A percentile compares a stretch with the other conserved stretches of the same genome.
phyloP scores from a whole-genome alignment of 2,888 invertebrate species.

The Calameuta filiformis region DNA sequence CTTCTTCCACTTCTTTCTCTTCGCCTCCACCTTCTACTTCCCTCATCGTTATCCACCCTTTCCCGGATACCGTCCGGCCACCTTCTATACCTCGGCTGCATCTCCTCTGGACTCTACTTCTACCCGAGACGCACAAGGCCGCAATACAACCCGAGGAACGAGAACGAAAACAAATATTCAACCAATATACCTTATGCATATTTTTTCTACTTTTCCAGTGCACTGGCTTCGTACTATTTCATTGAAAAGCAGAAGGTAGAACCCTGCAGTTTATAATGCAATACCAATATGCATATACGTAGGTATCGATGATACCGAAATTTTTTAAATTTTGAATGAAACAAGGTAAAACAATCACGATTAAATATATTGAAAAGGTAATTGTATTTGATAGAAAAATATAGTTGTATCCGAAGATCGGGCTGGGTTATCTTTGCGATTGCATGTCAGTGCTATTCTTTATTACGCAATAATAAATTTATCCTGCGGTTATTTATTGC shows the following conservation, averaged over 20 bases:
- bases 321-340: too few species aligned
- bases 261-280: neutral
- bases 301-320: neutral
- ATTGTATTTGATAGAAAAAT: neutral
- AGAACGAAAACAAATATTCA: neutral
- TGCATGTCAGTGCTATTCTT: neutral
- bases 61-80: neutral
- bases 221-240: neutral
- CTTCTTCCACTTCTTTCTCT: neutral
- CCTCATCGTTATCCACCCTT: neutral
- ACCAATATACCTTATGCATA: neutral
- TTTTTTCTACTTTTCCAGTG: neutral
- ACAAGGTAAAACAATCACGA: neutral
- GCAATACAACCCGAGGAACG: neutral
- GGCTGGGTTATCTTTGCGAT: neutral
- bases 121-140: neutral
- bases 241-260: neutral
- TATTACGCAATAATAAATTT: neutral
- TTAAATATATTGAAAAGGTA: neutral
- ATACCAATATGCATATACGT: neutral
- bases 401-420: neutral
- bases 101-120: neutral
- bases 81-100: neutral
- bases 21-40: neutral
- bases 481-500: neutral